Conservation (phyloP, 2,113 vertebrate species). For the Malaclemys terrapin region DNA sequence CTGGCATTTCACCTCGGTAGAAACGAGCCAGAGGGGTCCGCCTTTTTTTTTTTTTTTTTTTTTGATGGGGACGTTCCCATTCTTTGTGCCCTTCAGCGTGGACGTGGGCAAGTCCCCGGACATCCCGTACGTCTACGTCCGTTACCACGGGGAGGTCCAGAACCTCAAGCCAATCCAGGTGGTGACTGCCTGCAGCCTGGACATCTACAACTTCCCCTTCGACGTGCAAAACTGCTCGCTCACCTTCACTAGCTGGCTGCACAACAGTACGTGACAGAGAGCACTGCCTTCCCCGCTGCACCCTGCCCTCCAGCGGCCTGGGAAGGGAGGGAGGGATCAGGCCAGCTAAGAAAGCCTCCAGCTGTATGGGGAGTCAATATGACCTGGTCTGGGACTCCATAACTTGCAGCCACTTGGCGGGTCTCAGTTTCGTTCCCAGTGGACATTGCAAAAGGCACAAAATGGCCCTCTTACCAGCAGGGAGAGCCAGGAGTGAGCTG, state of each 20-base stretch:
- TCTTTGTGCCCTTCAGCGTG: slow-evolving; percentile 80
- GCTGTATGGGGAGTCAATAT: neutral
- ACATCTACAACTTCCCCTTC: slow-evolving; percentile 99
- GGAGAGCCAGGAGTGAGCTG: no score
- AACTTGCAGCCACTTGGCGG: neutral
- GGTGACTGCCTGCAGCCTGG: slow-evolving; percentile 94
- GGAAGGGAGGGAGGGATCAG: neutral
- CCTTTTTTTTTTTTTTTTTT: accelerated
- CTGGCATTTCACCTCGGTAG: neutral
- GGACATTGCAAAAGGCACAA: neutral
- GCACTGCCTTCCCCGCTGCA: neutral
- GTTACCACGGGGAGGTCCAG: slow-evolving; percentile 85
- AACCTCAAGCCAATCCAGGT: slow-evolving; percentile 99
- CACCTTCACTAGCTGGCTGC: slow-evolving; percentile 98
- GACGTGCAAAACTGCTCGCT: slow-evolving; percentile 98
- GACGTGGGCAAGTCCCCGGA: slow-evolving; percentile 95
- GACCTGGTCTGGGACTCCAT: neutral
- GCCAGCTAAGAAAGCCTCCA: neutral
- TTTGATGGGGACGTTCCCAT: neutral
- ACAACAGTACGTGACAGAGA: slow-evolving; percentile 86
- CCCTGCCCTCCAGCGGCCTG: neutral
- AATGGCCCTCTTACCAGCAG: neutral
- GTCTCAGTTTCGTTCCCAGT: neutral
- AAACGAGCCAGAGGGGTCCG: neutral
- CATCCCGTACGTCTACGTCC: slow-evolving; percentile 94